These are phyloP conservation scores for Fragum whitleyi DNA, from an alignment of 2,888 invertebrate genomes.

Conservation along the genomic window DNA sequence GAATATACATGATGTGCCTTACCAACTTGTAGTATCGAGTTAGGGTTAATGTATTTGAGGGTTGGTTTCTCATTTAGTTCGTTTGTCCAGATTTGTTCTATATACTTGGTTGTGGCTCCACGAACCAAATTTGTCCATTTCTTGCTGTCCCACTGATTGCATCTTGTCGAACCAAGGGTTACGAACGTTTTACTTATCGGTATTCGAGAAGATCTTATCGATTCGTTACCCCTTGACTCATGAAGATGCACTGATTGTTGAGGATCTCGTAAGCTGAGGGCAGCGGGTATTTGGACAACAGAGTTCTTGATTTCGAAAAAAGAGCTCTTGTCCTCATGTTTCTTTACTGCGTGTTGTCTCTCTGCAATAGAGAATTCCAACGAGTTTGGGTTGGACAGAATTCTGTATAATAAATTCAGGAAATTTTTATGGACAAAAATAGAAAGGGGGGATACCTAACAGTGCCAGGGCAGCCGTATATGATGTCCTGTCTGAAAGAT, in stretches of 20 bases:
- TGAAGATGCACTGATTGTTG: no score
- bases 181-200: no score
- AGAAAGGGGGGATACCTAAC: background rate
- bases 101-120: conserved; percentile 1
- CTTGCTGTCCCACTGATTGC: background rate
- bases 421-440: conserved; percentile 16
- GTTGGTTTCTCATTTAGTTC: conserved; percentile 12
- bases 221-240: no score
- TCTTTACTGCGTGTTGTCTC: conserved; percentile 5
- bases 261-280: conserved; percentile 15
- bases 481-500: conserved; percentile 23
- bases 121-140: background rate
- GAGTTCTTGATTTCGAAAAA: background rate
- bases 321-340: background rate
- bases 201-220: no score
- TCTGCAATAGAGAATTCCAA: conserved; percentile 9
- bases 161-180: no score
- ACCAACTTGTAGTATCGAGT: conserved; percentile 1
- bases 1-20: conserved; percentile 6
- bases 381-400: background rate
- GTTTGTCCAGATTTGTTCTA: background rate
- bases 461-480: background rate
- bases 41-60: conserved; percentile 15
- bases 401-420: background rate
- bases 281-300: background rate